These are phyloP conservation scores for Drosophila mulleri DNA, from an alignment of 2,888 invertebrate species.

Conservation along the genomic window DNA sequence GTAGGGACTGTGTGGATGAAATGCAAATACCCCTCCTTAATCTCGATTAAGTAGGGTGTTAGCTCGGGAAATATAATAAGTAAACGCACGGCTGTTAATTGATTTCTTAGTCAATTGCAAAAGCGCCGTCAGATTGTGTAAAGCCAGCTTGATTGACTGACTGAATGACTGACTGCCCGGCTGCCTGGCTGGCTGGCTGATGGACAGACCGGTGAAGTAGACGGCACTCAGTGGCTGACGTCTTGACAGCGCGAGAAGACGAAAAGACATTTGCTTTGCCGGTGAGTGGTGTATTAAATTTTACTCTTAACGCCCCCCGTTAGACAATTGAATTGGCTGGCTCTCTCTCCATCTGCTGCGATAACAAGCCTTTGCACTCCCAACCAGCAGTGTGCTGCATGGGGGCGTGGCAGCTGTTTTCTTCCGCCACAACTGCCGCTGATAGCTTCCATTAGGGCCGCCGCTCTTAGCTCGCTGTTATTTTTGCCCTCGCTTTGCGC, in stretches of 20 bases:
- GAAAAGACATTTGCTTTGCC: constrained; percentile 25
- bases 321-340: constrained; percentile 62
- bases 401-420: constrained; percentile 23
- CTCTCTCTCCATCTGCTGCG: background rate
- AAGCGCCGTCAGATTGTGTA: constrained; percentile 16
- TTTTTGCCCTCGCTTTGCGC: constrained; percentile 37
- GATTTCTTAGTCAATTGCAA: constrained; percentile 42
- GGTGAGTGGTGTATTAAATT: constrained; percentile 51
- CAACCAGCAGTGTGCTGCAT: constrained; percentile 1
- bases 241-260: constrained; percentile 22
- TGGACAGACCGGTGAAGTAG: constrained; percentile 8
- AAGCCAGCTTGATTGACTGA: constrained; percentile 30
- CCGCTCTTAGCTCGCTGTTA: background rate
- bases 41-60: background rate
- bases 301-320: constrained; percentile 47
- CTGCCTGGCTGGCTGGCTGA: constrained; percentile 3
- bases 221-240: constrained; percentile 40
- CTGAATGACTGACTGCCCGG: constrained; percentile 15
- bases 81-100: constrained; percentile 32
- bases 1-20: background rate
- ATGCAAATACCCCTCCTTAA: background rate
- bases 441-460: constrained; percentile 55
- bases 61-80: constrained; percentile 8
- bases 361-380: constrained; percentile 35
- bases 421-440: constrained; percentile 33